Evolutionary conservation across 2,113 vertebrate genomes (phyloP), one percentile per base, ranked within the genome.

Genomic region (Misgurnus mizolepis): DNA sequence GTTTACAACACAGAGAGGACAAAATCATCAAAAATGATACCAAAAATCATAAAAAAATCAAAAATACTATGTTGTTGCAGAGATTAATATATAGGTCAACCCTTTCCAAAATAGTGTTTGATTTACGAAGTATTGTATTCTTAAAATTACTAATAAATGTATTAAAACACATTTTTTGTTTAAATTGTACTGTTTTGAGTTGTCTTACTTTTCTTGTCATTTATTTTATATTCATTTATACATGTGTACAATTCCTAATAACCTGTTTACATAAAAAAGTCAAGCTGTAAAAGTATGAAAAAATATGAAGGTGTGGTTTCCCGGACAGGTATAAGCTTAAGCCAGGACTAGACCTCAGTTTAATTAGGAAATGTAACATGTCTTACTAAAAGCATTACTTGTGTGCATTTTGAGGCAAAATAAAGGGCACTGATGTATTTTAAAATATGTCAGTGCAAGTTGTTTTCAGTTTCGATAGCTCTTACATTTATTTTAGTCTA

Each of bases 121-220:
- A 89, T 84, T 92, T 90, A 90, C 90, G 88, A 91, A 87, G 79
- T 78, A 90, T 90, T 92, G 91, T 92, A 92, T 92, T 92, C 92
- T 89, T 81, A 61, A 87, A 88, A 87, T 87, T 89, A 90, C 87
- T 89, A 89, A 90, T 88, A 85, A 89, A 90, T 91, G 89, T 91
- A 92, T 90, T 93, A 91, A 93, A 83, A 68, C 86, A 90, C 82
- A 87, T 89, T 90, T 92, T 93, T 93, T 92, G 92, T 93, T 93
- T 91, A 93, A 89, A 89, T 92, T 90, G 89, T 91, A 91, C 87
- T 47, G 7, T n/a, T 6, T 56, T 56, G 15, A 15, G 15, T n/a
- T 56, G 17, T 56, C 89, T 89, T 83, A 92, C 88, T 86, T 86
- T 85, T 85, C 86, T 90, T 85, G 87, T 89, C 86, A 90, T 90